Conservation (phyloP, 1,140 invertebrate species). For the Drosophila bifasciata region DNA sequence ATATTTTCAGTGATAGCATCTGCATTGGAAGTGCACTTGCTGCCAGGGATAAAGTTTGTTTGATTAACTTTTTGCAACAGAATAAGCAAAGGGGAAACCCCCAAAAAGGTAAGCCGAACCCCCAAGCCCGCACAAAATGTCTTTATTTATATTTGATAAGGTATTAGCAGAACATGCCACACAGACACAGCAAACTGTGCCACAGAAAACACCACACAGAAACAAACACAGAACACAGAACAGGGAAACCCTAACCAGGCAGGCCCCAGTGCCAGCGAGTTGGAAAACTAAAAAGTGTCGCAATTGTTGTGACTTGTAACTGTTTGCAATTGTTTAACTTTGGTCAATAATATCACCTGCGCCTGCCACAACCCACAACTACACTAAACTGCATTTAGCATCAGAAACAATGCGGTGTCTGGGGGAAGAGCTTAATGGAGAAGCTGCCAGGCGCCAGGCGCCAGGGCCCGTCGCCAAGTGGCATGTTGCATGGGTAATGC, state of each 20-base stretch:
- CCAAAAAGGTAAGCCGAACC: slow-evolving; percentile 19
- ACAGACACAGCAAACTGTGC: slow-evolving; percentile 3
- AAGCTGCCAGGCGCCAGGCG: slow-evolving; percentile 22
- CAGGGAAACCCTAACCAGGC: background rate
- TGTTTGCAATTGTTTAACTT: slow-evolving; percentile 74
- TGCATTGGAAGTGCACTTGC: no score
- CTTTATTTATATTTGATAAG: slow-evolving; percentile 15
- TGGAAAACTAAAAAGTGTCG: slow-evolving; percentile 68
- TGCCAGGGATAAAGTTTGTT: background rate
- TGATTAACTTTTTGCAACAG: slow-evolving; percentile 23
- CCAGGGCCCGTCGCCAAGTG: slow-evolving; percentile 29
- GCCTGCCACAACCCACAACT: slow-evolving; percentile 40
- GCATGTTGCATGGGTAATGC: slow-evolving; percentile 29
- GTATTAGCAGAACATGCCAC: slow-evolving; percentile 7
- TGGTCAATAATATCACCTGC: slow-evolving; percentile 76
- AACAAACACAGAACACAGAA: background rate
- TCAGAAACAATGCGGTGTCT: no score
- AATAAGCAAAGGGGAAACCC: background rate
- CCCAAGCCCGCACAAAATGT: slow-evolving; percentile 6
- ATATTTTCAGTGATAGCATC: no score
- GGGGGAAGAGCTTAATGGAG: background rate
- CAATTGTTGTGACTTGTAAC: slow-evolving; percentile 68
- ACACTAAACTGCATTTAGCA: slow-evolving; percentile 65
- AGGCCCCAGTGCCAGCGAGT: slow-evolving; percentile 2
- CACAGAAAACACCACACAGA: slow-evolving; percentile 11